Evolutionary conservation across 2,888 invertebrate genomes (phyloP).

Genomic region (Drosophila anomelani): DNA sequence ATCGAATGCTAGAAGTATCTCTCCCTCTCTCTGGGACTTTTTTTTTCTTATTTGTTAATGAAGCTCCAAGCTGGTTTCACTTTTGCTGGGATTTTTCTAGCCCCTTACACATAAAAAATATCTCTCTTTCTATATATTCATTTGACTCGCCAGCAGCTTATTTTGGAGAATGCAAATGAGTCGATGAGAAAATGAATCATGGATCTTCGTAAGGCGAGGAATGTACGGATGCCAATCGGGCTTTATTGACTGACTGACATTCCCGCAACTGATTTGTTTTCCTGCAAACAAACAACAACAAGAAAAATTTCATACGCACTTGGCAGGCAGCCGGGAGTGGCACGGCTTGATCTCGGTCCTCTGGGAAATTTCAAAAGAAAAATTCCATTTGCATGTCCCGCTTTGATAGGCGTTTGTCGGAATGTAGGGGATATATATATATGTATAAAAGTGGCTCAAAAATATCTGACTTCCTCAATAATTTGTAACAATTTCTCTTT

Average conservation of each 20-base stretch:
- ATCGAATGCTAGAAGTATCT: conserved; percentile 10
- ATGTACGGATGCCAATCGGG: conserved; percentile 6
- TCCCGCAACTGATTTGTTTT: neutral
- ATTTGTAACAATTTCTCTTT: conserved; percentile 28
- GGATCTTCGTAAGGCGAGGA: conserved; percentile 12
- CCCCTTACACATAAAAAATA: neutral
- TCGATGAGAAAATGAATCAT: conserved; percentile 24
- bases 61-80: conserved; percentile 28
- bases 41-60: conserved; percentile 25
- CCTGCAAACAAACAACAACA: neutral
- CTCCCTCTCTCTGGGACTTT: neutral
- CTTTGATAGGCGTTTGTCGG: conserved; percentile 47
- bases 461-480: neutral
- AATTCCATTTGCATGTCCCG: conserved; percentile 14
- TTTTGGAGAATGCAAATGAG: conserved; percentile 40
- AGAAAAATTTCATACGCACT: conserved; percentile 13
- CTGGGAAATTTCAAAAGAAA: conserved; percentile 12
- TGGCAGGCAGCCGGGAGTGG: conserved; percentile 31
- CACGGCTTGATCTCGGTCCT: neutral
- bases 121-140: neutral
- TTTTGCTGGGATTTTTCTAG: conserved; percentile 21
- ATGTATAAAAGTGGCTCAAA: neutral
- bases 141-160: neutral
- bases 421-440: conserved; percentile 33
- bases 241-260: neutral